Percentiles rank a stretch among this genome's conserved stretches.
Evolutionary conservation across 2,888 invertebrate species (phyloP).

Genomic region (Pollenia amentaria): DNA sequence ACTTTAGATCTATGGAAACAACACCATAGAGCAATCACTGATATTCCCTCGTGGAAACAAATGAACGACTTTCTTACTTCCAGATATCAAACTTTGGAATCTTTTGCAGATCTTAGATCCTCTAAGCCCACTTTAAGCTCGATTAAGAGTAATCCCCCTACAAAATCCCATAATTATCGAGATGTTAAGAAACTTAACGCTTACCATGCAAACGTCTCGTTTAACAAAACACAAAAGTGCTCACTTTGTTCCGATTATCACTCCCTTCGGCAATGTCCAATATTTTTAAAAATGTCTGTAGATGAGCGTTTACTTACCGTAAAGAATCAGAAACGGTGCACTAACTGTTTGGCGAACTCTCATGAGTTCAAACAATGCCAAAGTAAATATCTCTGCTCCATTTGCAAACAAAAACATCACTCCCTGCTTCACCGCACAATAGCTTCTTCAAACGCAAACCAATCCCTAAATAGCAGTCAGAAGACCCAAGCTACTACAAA

Average conservation of each 20-base stretch:
- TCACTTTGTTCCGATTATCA: conserved; percentile 1
- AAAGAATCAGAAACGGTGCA: neutral
- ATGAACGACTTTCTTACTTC: neutral
- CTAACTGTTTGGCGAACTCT: neutral
- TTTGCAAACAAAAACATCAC: conserved; percentile 16
- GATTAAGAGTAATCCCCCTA: neutral
- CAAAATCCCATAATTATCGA: neutral
- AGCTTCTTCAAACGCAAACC: too few relatives aligned
- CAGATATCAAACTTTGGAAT: conserved; percentile 11
- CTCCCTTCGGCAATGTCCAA: too few relatives aligned
- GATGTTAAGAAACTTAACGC: conserved; percentile 9
- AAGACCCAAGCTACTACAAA: too few relatives aligned
- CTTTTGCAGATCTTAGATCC: conserved; percentile 15
- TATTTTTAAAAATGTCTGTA: neutral
- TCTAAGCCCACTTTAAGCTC: neutral
- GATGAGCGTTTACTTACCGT: neutral
- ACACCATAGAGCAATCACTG: neutral
- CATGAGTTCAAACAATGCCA: neutral
- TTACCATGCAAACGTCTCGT: neutral
- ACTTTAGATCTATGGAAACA: conserved; percentile 10
- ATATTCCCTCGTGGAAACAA: neutral
- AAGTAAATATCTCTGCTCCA: neutral
- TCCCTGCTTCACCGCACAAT: conserved; percentile 20
- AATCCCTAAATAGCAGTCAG: too few relatives aligned
- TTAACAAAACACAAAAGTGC: conserved; percentile 5